Percentiles rank a stretch among this genome's conserved stretches.
phyloP scores from a whole-genome alignment of 1,140 invertebrate species.

The Meloidogyne hapla region DNA sequence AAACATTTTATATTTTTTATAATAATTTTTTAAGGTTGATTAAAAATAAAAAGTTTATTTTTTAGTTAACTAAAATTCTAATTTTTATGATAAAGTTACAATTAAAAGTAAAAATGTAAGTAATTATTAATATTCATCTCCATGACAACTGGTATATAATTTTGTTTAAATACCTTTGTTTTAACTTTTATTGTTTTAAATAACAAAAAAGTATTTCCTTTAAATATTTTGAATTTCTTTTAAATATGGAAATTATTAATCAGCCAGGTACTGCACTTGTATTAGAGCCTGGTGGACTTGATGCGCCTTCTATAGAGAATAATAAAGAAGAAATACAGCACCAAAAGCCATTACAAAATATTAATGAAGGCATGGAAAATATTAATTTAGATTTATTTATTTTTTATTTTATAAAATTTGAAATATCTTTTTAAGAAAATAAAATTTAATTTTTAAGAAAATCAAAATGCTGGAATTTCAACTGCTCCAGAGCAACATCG shows the following conservation, averaged over 20 bases:
- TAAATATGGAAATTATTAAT: background rate
- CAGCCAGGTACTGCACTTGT: background rate
- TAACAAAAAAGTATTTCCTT: background rate
- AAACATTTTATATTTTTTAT: too few species aligned
- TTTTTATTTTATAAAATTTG: background rate
- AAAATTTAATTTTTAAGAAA: background rate
- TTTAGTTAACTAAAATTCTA: too few species aligned
- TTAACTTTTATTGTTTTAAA: background rate
- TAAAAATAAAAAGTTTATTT: too few species aligned
- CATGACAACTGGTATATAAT: background rate
- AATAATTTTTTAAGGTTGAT: too few species aligned
- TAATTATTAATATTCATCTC: background rate
- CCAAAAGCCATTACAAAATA: background rate
- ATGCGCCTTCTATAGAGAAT: background rate
- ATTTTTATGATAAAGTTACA: background rate
- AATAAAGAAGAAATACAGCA: background rate
- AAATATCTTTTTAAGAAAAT: background rate
- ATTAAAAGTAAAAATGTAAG: background rate
- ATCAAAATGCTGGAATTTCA: background rate
- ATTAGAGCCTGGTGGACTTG: slow-evolving; percentile 5
- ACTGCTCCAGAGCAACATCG: background rate
- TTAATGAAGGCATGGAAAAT: background rate
- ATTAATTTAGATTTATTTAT: background rate
- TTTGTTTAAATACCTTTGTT: background rate
- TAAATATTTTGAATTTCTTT: background rate